phyloP scores from a whole-genome alignment of 1,140 invertebrate genomes.

The Brachionus paranguensis region DNA sequence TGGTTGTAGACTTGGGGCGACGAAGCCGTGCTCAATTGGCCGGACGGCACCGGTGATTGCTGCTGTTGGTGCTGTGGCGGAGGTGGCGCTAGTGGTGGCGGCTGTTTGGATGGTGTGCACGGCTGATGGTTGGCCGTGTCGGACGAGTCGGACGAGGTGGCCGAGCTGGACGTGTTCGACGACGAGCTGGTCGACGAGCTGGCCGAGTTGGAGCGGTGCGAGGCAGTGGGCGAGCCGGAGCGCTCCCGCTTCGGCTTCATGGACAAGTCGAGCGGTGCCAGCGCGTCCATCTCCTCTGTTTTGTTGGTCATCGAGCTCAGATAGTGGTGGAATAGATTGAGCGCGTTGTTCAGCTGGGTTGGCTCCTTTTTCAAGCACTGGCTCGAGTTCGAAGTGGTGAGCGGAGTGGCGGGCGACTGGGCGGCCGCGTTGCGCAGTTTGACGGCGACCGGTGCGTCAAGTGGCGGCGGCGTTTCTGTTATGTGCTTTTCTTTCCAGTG shows the following conservation, averaged over 20 bases:
- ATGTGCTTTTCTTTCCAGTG: slow-evolving; percentile 57
- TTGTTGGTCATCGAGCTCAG: neutral
- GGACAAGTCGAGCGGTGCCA: neutral
- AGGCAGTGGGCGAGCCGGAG: neutral
- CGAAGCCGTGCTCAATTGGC: neutral
- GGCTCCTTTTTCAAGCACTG: neutral
- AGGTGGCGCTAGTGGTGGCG: neutral
- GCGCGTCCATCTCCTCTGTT: neutral
- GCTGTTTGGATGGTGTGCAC: too few relatives aligned
- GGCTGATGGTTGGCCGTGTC: neutral
- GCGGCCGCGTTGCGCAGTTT: neutral
- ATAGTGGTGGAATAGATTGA: slow-evolving; percentile 14
- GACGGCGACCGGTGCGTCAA: slow-evolving; percentile 22
- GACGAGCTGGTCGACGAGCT: neutral
- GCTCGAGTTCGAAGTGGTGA: neutral
- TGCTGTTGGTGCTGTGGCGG: neutral
- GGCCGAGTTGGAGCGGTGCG: neutral
- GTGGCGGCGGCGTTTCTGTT: slow-evolving; percentile 41
- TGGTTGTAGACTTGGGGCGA: slow-evolving; percentile 22
- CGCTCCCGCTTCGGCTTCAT: neutral
- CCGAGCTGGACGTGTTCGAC: neutral
- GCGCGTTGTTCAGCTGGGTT: neutral
- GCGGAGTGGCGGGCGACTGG: neutral
- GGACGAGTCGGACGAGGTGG: neutral
- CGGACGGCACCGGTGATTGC: too few relatives aligned